Evolutionary conservation across 2,113 vertebrate genomes (phyloP).

Genomic region (Colaptes auratus): DNA sequence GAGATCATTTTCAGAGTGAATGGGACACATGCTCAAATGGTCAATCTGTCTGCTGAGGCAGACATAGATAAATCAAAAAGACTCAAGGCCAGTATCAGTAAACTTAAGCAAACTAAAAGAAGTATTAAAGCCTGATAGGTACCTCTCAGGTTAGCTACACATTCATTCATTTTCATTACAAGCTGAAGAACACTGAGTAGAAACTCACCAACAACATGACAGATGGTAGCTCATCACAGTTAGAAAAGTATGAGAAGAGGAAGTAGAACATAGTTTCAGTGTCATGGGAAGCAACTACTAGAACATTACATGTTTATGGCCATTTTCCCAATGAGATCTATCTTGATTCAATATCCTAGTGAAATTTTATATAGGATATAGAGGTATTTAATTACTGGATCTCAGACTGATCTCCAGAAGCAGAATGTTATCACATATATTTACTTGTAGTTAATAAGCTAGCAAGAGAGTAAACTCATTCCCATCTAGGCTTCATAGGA

Average conservation of each 20-base stretch:
- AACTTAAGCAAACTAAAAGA: background rate
- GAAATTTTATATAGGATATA: background rate
- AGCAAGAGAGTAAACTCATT: background rate
- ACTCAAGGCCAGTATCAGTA: background rate
- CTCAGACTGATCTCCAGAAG: background rate
- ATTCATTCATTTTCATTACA: slow-evolving; percentile 15
- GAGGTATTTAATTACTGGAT: background rate
- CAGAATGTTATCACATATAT: background rate
- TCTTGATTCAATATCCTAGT: background rate
- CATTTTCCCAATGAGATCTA: background rate
- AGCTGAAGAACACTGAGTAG: background rate
- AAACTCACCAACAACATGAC: background rate
- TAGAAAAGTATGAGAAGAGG: background rate
- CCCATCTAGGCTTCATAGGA: background rate
- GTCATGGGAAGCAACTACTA: background rate
- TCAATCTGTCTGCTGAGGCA: background rate
- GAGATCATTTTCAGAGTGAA: slow-evolving; percentile 2
- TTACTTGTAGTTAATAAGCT: background rate
- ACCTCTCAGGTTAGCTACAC: background rate
- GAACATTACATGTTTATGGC: background rate
- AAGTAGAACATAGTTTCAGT: background rate
- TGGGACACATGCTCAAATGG: background rate
- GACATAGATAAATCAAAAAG: background rate
- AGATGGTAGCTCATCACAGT: background rate
- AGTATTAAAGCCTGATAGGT: background rate